Evolutionary conservation across 1,140 invertebrate species (phyloP), one percentile per base, ranked within the genome.

Genomic region (Proctacanthus coquilletti): DNA sequence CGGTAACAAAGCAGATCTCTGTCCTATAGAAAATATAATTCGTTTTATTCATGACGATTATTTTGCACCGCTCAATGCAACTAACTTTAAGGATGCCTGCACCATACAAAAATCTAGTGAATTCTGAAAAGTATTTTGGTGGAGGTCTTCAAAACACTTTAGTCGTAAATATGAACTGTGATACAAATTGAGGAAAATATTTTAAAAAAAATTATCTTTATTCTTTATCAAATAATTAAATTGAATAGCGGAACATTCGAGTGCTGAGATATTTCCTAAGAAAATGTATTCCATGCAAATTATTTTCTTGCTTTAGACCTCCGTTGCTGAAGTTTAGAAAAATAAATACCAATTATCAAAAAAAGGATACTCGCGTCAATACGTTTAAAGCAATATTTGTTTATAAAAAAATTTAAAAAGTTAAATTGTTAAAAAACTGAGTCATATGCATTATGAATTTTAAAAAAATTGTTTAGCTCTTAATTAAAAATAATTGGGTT

Each of bases 51-150:
- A 86, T 48, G 83, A 88, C 48, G 80, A 85, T 56, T 88, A 86
- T 56, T 88, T 88, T 52, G 56, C 66, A 6, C 60, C 68, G 10
- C 78, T 88, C 25, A 86, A 86, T 53, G 75, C 75, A 4, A 82
- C 77, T 9, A 88, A 88, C 64, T 84, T 80, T 49, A 86, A 85
- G 59, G 83, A 86, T 48, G 81, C 83, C 4, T 88, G 83, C 46
- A 59, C 65, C 6, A 53, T 63, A 17, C 64, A 61, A 18, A 56
- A 52, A 31, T 42, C 52, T 6, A 53, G 49, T n/a, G 56, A 59
- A 32, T 59, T 58, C 40, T 47, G 37, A 39, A 40, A 14, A 13
- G 19, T 14, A 32, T 23, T 18, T 11, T n/a, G 5, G 11, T 11
- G 6, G 6, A 15, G 11, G 6, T 6, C 11, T 5, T 32, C 30